A percentile compares a stretch with the other conserved stretches of the same genome.
Evolutionary conservation across 2,888 invertebrate species (phyloP).

Genomic region (Steinernema carpocapsae): DNA sequence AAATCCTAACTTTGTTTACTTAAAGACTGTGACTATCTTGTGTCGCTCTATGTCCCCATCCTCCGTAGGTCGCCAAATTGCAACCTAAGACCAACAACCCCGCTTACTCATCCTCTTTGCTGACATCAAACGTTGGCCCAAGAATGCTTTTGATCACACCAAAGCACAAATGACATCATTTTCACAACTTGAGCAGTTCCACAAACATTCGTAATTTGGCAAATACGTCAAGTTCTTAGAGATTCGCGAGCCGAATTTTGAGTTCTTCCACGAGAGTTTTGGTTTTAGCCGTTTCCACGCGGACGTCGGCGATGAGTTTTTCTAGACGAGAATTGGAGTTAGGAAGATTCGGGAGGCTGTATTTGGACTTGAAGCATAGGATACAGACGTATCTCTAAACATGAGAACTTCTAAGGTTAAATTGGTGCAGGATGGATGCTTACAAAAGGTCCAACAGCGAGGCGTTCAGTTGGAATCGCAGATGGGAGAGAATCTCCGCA

Average conservation of each 20-base stretch:
- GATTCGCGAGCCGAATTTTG: background rate
- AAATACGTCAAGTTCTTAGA: too few relatives aligned
- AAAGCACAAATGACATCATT: too few relatives aligned
- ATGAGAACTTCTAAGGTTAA: background rate
- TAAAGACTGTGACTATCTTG: too few relatives aligned
- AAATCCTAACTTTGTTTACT: too few relatives aligned
- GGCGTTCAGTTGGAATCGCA: background rate
- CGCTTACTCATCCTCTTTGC: too few relatives aligned
- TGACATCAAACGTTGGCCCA: too few relatives aligned
- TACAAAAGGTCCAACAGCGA: background rate
- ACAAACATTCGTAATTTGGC: too few relatives aligned
- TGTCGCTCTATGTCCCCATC: too few relatives aligned
- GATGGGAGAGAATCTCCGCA: background rate
- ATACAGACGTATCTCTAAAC: background rate
- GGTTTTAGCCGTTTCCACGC: background rate
- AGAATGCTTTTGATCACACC: too few relatives aligned
- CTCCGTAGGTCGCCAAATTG: too few relatives aligned
- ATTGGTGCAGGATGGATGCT: background rate
- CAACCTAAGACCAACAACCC: too few relatives aligned
- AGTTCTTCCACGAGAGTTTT: background rate
- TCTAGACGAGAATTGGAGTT: background rate
- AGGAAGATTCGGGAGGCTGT: background rate
- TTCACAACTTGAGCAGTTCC: too few relatives aligned
- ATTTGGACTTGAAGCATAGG: background rate
- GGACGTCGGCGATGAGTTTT: background rate